These are phyloP conservation scores for Melieria omissa DNA, from an alignment of 2,888 invertebrate genomes.

Conservation along the genomic window DNA sequence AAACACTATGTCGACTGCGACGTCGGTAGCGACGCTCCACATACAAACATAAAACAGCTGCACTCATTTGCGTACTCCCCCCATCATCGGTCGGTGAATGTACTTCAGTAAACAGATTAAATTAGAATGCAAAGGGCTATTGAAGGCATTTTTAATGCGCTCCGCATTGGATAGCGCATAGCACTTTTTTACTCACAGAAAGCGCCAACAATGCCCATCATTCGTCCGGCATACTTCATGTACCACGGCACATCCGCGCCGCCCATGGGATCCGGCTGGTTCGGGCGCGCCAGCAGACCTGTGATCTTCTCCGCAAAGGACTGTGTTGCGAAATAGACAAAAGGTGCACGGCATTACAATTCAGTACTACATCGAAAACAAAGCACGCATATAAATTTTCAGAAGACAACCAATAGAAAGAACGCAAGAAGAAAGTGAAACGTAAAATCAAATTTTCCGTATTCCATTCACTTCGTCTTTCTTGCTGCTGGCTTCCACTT, in stretches of 20 bases:
- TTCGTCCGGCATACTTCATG: constrained; percentile 87
- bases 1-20: too few relatives aligned
- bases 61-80: too few relatives aligned
- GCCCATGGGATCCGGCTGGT: constrained; percentile 73
- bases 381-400: too few relatives aligned
- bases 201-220: constrained; percentile 85
- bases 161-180: too few relatives aligned
- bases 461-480: constrained; percentile 3
- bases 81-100: too few relatives aligned
- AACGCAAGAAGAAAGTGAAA: not conserved
- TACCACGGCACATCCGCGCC: constrained; percentile 90
- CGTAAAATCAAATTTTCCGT: constrained; percentile 28
- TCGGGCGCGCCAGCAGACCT: constrained; percentile 83
- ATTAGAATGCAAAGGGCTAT: too few relatives aligned
- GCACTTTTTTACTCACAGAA: constrained; percentile 73
- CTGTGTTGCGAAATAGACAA: constrained; percentile 43
- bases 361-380: too few relatives aligned
- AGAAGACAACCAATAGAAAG: not conserved
- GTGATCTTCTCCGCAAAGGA: constrained; percentile 80
- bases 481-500: not conserved
- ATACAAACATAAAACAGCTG: too few relatives aligned
- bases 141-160: too few relatives aligned
- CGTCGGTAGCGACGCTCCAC: too few relatives aligned
- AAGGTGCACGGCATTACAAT: too few relatives aligned
- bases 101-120: too few relatives aligned